Base-by-base conservation (phyloP, 1,140 invertebrate genomes). In the Drosophila subobscura region DNA sequence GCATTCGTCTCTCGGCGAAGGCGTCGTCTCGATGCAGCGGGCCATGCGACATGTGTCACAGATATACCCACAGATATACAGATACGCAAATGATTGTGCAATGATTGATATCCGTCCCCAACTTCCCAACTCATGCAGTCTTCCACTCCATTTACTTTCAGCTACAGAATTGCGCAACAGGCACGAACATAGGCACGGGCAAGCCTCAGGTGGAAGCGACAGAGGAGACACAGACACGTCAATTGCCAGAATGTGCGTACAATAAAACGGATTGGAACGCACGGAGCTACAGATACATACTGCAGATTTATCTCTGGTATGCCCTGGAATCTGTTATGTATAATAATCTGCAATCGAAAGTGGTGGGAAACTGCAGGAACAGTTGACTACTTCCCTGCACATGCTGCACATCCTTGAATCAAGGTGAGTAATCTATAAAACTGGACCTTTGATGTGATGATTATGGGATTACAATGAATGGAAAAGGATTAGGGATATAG, bases 131-230 rank as follows among this genome's bases (percentile, higher is more conserved):
- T 20, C 16, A 20, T 20, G 16, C 46, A 20, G 14, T 64, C n/a
- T 12, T 47, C 23, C 40, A 50, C 37, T 37, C 47, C 14, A 22
- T 74, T 51, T 54, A 10, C 16, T 86, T 86, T 4, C 80, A 84
- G 80, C 76, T 79, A 64, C 46, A 68, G 74, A 68, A 73, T 37
- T 37, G 42, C 33, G 33, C 45, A 46, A 22, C 49, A 20, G 6
- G 45, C 22, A 37, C 8, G 14, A 16, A 22, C 33, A 4, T 10
- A 37, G 10, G 3, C 33, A 37, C 10, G 33, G 33, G 3, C 10
- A 55, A 64, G 44, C 10, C 46, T 70, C 54, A 58, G 42, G 23
- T 59, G 72, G 51, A 67, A 61, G 41, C 53, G 33, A 41, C 52
- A 61, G 22, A 47, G 29, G 59, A 50, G 45, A 55, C 53, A 33